A percentile compares a stretch with the other conserved stretches of the same genome.
Conservation (phyloP, 2,888 invertebrate species). For the Heliconius ethilla region DNA sequence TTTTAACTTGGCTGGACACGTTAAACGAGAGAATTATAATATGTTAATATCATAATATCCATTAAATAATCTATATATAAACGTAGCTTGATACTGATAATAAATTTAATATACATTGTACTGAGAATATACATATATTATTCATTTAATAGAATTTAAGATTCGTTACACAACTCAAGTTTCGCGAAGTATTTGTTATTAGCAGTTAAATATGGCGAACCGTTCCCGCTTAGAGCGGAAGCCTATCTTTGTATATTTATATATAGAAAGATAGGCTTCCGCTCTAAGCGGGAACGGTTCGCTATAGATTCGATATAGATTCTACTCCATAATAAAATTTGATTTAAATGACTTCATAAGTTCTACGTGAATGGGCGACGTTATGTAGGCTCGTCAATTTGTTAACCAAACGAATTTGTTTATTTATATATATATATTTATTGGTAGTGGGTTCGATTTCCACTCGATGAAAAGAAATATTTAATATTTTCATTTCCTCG, state of each 20-base stretch:
- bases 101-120: not conserved
- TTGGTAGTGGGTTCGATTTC: too few species aligned
- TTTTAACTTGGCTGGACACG: too few species aligned
- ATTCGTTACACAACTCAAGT: constrained; percentile 37
- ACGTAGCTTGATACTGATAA: too few species aligned
- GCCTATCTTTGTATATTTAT: too few species aligned
- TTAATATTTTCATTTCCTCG: too few species aligned
- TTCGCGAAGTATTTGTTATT: constrained; percentile 36
- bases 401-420: not conserved
- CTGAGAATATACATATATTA: not conserved
- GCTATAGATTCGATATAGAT: too few species aligned
- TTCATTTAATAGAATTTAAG: constrained; percentile 28
- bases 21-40: too few species aligned
- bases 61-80: not conserved
- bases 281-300: too few species aligned
- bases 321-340: constrained; percentile 39
- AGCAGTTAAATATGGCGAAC: constrained; percentile 42
- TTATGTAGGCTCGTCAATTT: constrained; percentile 7
- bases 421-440: too few species aligned
- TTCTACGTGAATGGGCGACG: constrained; percentile 21
- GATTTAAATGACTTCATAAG: constrained; percentile 46
- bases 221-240: constrained; percentile 41
- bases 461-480: too few species aligned
- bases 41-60: too few species aligned
- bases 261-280: too few species aligned